Base-by-base conservation (phyloP, 2,797 vertebrate species). In the Spinus olivaceus region DNA sequence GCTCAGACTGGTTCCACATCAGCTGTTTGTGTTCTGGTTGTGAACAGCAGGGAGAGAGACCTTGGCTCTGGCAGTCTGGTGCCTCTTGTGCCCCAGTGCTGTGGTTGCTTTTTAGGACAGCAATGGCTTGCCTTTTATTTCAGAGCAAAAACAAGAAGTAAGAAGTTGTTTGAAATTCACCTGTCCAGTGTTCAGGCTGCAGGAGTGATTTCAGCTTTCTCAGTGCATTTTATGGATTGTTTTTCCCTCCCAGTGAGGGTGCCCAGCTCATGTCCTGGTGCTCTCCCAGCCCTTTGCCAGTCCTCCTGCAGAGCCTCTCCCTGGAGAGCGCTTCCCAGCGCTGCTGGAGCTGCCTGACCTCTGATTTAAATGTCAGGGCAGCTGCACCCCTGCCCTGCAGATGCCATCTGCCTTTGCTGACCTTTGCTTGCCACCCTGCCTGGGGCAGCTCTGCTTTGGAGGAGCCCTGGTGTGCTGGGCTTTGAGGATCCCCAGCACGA, bases 361-460 rank as follows among this genome's bases (percentile, higher is more conserved):
- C 88, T 81, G 0, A 12, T 89, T 61, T 91, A 97, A 97, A 97
- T 97, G 94, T 96, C 95, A 96, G 92, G 12, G 33, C 20, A 81
- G 67, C 53, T 71, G 87, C 81, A 74, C 61, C 82, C 69, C 54
- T 44, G 66, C 63, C 49, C 61, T 93, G 66, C 67, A 41, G 49
- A 94, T 90, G 65, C 54, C 42, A 4, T 30, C 27, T 78, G 81
- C 84, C 47, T 69, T 37, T 72, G 74, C 77, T 89, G 91, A 82
- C 91, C 35, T 59, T 86, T 85, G 28, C 61, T 46, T 39, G 44
- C 3, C 8, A 7, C 32, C 20, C 39, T 37, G 22, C 60, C 30
- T 7, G 74, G 30, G 33, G 41, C 41, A 63, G 0, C 33, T 5
- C 5, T 0, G 0, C 25, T 47, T 22, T 3, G 8, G 63, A 44